Evolutionary conservation across 2,113 vertebrate species (phyloP).

Genomic region (Dermatemys mawii): DNA sequence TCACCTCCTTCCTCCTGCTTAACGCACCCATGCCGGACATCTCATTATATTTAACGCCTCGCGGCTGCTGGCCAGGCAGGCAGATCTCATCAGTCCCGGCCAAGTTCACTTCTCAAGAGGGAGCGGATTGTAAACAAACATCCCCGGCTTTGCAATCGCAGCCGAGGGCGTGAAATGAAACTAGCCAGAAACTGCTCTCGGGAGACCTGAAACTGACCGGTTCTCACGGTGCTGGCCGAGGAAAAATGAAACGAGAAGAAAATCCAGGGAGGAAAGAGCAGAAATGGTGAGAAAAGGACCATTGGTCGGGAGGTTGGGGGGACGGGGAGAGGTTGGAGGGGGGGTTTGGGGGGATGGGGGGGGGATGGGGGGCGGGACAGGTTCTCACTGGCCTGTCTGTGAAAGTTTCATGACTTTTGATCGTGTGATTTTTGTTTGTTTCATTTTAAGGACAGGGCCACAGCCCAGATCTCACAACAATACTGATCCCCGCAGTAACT

Average conservation of each 20-base stretch:
- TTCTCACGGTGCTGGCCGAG: not conserved
- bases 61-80: not conserved
- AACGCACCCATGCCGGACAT: not conserved
- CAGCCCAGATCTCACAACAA: too few relatives aligned
- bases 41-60: not conserved
- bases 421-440: too few relatives aligned
- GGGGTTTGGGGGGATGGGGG: accelerated
- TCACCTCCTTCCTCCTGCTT: not conserved
- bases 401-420: too few relatives aligned
- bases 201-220: not conserved
- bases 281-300: not conserved
- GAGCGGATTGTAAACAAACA: not conserved
- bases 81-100: not conserved
- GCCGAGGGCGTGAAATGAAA: not conserved
- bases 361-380: too few relatives aligned
- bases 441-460: too few relatives aligned
- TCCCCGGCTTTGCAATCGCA: not conserved
- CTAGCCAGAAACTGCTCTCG: not conserved
- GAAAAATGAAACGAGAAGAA: not conserved
- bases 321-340: accelerated
- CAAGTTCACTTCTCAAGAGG: not conserved
- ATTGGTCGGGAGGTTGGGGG: too few relatives aligned
- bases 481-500: too few relatives aligned
- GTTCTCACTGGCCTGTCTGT: too few relatives aligned
- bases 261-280: not conserved